Conservation (phyloP, 2,113 vertebrate species). For the Acanthisitta chloris region DNA sequence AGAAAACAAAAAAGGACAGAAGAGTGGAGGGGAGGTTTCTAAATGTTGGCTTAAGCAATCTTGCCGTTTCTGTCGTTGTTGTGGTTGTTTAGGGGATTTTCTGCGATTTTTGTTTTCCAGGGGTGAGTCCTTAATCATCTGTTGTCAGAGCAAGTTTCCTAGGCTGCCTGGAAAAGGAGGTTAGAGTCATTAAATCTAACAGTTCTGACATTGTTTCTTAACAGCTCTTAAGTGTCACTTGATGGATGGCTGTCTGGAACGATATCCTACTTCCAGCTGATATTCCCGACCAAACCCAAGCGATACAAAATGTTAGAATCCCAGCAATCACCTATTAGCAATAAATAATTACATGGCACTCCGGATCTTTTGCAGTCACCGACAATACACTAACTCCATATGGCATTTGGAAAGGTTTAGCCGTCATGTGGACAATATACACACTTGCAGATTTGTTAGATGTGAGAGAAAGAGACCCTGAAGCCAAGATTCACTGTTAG, state of each 20-base stretch:
- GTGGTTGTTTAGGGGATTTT: not conserved
- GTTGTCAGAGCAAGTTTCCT: not conserved
- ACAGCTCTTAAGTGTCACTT: not conserved
- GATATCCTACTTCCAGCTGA: not conserved
- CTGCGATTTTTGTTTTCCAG: fast-evolving
- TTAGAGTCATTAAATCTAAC: not conserved
- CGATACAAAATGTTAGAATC: not conserved
- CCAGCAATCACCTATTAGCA: not conserved
- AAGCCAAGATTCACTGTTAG: not conserved
- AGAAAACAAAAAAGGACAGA: not conserved
- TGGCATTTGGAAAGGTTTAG: not conserved
- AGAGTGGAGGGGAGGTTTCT: not conserved
- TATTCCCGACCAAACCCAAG: not conserved
- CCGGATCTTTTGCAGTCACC: not conserved
- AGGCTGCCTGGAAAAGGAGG: not conserved
- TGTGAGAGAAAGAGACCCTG: not conserved
- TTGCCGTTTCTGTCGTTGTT: not conserved
- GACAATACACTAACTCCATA: not conserved
- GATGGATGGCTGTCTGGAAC: slow-evolving; percentile 2
- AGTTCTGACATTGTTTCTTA: not conserved
- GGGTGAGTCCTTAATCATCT: not conserved
- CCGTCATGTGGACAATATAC: not conserved
- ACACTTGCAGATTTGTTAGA: not conserved
- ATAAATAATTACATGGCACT: not conserved
- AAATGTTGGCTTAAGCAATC: not conserved